Base-by-base conservation (phyloP, 1,140 invertebrate species). In the Coenobita brevimanus region DNA sequence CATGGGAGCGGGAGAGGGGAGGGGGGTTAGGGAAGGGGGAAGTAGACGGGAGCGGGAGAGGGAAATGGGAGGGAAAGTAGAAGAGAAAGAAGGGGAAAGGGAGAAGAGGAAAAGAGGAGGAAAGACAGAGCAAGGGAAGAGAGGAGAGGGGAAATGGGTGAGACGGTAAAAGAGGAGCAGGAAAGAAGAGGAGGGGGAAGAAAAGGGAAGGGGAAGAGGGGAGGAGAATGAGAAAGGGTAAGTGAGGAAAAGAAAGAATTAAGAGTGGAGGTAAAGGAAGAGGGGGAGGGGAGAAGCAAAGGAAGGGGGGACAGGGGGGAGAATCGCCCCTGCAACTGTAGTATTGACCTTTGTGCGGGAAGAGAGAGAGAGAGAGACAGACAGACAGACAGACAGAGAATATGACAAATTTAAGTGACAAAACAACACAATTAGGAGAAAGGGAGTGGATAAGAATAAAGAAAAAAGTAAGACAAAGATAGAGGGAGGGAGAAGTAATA, bases 361-460 rank as follows among this genome's bases (percentile, higher is more conserved):
- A 69, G 27, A 10, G 71, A 10, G 71, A 75, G 73, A 76, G 73
- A 76, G 73, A 76, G 76, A n/a, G 27, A 80, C 46, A 60, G 54
- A 43, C n/a, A 60, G 78, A 60, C 1, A 69, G 64, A 69, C 0
- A 69, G 2, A 69, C 24, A 69, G 46, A 50, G 46, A 50, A 17
- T 8, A 17, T 8, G 46, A 8, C 6, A 6, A 17, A 17, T 50
- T 50, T 50, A 17, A 50, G 46, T 50, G 6, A 50, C 6, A 50
- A n/a, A n/a, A n/a, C n/a, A n/a, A n/a, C n/a, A n/a, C n/a, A n/a
- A n/a, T n/a, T n/a, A n/a, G n/a, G n/a, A n/a, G n/a, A n/a, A n/a
- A n/a, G n/a, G n/a, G n/a, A n/a, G n/a, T n/a, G n/a, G n/a, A n/a
- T n/a, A n/a, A n/a, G n/a, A n/a, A n/a, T n/a, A n/a, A n/a, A n/a